These are phyloP conservation scores for Piprites chloris DNA, from an alignment of 2,113 vertebrate genomes.

Conservation along the genomic window DNA sequence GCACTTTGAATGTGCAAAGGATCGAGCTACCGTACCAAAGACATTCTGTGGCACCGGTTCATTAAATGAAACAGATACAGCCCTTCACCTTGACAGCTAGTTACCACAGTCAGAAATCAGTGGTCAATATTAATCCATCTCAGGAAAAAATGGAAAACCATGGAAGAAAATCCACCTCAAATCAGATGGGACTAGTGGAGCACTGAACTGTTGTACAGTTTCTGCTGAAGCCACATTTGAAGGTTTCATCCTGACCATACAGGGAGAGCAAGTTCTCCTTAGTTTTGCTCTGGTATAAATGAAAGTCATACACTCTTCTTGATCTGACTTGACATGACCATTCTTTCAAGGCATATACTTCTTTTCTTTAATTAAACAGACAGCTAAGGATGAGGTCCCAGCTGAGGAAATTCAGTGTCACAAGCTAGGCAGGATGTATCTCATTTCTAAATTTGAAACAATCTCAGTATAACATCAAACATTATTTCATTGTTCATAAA, in stretches of 20 bases:
- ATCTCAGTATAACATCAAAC: neutral
- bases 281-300: neutral
- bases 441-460: neutral
- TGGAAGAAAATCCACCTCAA: neutral
- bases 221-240: neutral
- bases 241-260: neutral
- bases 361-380: neutral
- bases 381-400: neutral
- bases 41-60: neutral
- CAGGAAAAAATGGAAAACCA: neutral
- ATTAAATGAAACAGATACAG: neutral
- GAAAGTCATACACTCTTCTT: neutral
- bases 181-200: neutral
- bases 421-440: neutral
- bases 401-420: neutral
- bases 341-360: neutral
- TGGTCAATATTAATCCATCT: neutral
- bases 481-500: neutral
- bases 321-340: neutral
- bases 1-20: fast-evolving
- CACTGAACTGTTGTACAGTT: neutral
- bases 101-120: neutral
- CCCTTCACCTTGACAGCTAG: neutral
- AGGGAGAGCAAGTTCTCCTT: neutral
- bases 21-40: neutral